These are phyloP conservation scores for Sciurus carolinensis DNA, from an alignment of 2,797 vertebrate genomes.

Conservation along the genomic window DNA sequence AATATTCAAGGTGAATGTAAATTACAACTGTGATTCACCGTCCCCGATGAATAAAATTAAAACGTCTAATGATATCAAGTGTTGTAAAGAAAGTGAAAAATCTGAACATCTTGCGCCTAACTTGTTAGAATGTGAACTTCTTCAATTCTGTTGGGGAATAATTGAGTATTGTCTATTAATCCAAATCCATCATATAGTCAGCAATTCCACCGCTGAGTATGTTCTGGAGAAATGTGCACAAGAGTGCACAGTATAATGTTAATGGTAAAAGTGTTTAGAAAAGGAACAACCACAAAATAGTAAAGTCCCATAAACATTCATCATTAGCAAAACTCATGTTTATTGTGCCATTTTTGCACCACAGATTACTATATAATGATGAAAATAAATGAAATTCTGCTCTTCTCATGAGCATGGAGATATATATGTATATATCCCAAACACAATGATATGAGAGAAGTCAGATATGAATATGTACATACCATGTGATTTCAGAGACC, in stretches of 20 bases:
- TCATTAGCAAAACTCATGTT: neutral
- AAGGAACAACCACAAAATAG: neutral
- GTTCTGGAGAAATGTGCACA: neutral
- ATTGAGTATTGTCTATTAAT: neutral
- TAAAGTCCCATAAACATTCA: neutral
- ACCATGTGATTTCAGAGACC: neutral
- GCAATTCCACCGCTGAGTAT: neutral
- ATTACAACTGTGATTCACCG: neutral
- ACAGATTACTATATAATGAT: neutral
- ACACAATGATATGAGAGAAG: neutral
- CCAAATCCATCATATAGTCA: neutral
- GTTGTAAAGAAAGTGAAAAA: neutral
- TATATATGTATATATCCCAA: neutral
- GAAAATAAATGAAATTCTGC: neutral
- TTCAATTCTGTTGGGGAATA: neutral
- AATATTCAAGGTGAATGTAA: neutral
- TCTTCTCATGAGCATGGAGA: neutral
- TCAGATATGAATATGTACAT: neutral
- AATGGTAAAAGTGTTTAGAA: neutral
- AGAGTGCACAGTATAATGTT: neutral
- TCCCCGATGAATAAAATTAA: neutral
- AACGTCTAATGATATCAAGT: neutral
- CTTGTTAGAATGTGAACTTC: neutral
- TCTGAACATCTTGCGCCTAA: neutral
- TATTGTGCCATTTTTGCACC: neutral